Percentiles rank a stretch among this genome's conserved stretches.
phyloP scores from a whole-genome alignment of 2,888 invertebrate genomes.

The Lycaena phlaeas region DNA sequence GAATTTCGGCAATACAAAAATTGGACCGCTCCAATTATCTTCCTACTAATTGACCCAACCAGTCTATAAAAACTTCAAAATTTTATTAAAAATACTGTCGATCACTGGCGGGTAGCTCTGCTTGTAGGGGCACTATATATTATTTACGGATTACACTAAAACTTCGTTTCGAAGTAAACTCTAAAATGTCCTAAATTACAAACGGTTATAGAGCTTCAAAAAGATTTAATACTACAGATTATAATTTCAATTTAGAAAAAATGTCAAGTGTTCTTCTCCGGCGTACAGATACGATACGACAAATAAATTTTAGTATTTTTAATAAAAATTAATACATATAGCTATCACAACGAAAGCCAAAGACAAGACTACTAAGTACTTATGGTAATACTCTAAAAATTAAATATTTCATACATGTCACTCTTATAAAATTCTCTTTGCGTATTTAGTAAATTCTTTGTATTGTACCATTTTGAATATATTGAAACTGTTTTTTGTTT shows the following conservation, averaged over 20 bases:
- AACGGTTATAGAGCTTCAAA: not conserved
- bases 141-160: not conserved
- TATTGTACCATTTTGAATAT: not conserved
- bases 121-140: not conserved
- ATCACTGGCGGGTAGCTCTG: slow-evolving; percentile 7
- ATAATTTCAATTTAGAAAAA: not conserved
- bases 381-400: too few relatives aligned
- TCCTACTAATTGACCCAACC: slow-evolving; percentile 5
- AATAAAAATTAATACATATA: too few relatives aligned
- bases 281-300: too few relatives aligned
- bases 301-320: too few relatives aligned
- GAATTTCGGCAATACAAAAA: slow-evolving; percentile 1
- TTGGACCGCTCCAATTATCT: not conserved
- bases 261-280: too few relatives aligned
- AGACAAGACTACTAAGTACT: too few relatives aligned
- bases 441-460: not conserved
- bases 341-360: too few relatives aligned
- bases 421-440: not conserved
- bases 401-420: too few relatives aligned
- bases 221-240: not conserved
- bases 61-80: slow-evolving; percentile 1
- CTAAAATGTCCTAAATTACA: not conserved
- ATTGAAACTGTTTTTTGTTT: not conserved
- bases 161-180: not conserved
- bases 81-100: not conserved